Conservation (phyloP, 2,797 vertebrate genomes). For the Acipenser oxyrinchus region DNA sequence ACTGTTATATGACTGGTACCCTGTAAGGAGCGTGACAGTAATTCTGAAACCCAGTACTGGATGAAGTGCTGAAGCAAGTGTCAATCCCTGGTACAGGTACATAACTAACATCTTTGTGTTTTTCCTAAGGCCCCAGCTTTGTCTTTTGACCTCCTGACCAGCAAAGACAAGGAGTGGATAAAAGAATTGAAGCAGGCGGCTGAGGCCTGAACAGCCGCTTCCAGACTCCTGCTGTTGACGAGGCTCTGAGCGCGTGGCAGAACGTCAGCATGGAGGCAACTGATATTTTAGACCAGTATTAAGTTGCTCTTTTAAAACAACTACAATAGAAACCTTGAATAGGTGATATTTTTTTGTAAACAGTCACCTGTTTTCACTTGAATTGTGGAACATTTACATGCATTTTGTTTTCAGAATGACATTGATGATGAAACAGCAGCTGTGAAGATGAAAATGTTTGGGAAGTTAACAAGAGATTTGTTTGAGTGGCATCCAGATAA, state of each 20-base stretch:
- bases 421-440: slow-evolving; percentile 72
- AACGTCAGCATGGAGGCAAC: slow-evolving; percentile 23
- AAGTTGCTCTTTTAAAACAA: no score
- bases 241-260: slow-evolving; percentile 37
- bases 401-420: slow-evolving; percentile 57
- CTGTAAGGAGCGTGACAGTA: no score
- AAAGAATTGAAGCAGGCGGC: slow-evolving; percentile 51
- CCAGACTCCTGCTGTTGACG: slow-evolving; percentile 1
- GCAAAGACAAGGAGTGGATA: slow-evolving; percentile 74
- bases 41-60: no score
- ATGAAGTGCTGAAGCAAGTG: no score
- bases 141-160: slow-evolving; percentile 77
- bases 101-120: background rate
- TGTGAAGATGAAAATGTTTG: slow-evolving; percentile 93
- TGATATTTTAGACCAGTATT: no score
- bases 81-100: no score
- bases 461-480: slow-evolving; percentile 79
- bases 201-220: slow-evolving; percentile 26
- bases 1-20: no score
- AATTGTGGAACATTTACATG: no score
- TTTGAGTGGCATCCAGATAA: slow-evolving; percentile 91
- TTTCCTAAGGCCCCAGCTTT: slow-evolving; percentile 67
- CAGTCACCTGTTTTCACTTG: no score
- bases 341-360: no score
- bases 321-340: no score